These are phyloP conservation scores for Channa striata DNA, from an alignment of 2,797 vertebrate species.

Conservation along the genomic window DNA sequence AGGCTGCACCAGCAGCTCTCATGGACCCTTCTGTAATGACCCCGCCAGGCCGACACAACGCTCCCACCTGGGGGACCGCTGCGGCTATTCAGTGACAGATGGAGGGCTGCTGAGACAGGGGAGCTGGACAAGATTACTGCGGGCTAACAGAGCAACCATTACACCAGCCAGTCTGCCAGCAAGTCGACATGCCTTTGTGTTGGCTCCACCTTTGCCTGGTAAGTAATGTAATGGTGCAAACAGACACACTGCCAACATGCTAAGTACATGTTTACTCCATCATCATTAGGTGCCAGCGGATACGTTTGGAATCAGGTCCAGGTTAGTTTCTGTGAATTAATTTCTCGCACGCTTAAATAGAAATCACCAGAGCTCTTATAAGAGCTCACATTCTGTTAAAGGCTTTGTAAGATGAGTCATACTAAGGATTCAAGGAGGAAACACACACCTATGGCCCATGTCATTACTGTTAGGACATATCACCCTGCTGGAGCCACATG, in stretches of 20 bases:
- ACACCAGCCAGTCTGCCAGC: conserved; percentile 60
- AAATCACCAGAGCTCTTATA: conserved; percentile 35
- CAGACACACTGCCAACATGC: conserved; percentile 57
- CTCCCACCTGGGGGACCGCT: conserved; percentile 75
- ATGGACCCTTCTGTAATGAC: conserved; percentile 74
- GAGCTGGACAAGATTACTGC: conserved; percentile 71
- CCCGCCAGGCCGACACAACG: conserved; percentile 76
- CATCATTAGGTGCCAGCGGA: conserved; percentile 48
- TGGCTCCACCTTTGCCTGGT: conserved; percentile 64
- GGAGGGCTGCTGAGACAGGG: conserved; percentile 70
- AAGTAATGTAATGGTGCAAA: conserved; percentile 53
- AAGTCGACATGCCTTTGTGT: conserved; percentile 64
- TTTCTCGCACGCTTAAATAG: conserved; percentile 42
- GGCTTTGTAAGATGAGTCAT: not conserved
- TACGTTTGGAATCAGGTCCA: conserved; percentile 49
- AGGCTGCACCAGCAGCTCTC: conserved; percentile 69
- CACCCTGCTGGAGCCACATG: too few species aligned
- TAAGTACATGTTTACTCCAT: conserved; percentile 58
- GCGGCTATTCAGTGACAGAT: conserved; percentile 79
- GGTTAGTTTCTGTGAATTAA: conserved; percentile 27
- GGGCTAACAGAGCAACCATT: conserved; percentile 70
- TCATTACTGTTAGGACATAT: too few species aligned
- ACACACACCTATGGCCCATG: too few species aligned
- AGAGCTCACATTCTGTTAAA: not conserved
- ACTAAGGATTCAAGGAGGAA: too few species aligned